Base-by-base conservation (phyloP, 2,888 invertebrate species). In the Exephanes ischioxanthus region DNA sequence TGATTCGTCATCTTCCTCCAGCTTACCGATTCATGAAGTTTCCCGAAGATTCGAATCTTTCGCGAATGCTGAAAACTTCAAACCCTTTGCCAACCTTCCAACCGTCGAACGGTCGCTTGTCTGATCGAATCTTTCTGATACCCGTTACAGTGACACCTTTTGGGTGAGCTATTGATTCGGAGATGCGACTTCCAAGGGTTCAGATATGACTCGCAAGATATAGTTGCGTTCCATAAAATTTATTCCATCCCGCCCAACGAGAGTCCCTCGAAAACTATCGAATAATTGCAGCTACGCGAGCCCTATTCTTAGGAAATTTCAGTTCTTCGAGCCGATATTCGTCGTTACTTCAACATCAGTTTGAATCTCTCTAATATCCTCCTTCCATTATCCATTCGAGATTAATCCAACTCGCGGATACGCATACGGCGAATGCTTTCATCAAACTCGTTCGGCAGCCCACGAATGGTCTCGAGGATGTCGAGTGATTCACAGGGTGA, bases 361-460 rank as follows among this genome's bases (percentile, higher is more conserved):
- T 63, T 63, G 68, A 79, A 70, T 26, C 45, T 61, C 80, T 67
- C 45, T 70, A 67, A 83, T 78, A 77, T 83, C 66, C 45, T 77
- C 66, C 16, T 22, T 58, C 14, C 22, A 33, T 33, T 6, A 30
- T n/a, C 63, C 16, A 33, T 63, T 33, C 33, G 30, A 16, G 22
- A 63, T 30, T 63, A 33, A 33, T 63, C 16, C n/a, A 33, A 30
- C 26, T 33, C n/a, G 30, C 63, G 30, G 7, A n/a, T 30, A 33
- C n/a, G 63, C n/a, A 16, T 16, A 48, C 33, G 0, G 6, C 33
- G 63, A 63, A 33, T 16, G 14, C 33, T 63, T 7, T 33, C 30
- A 33, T 63, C 30, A 63, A 26, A 33, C 30, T 63, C 33, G 16
- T 33, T 63, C 16, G 16, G 63, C 30, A 7, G 30, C 7, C 30